Base-by-base conservation (phyloP, 2,888 invertebrate genomes). In the Lymantria dispar region DNA sequence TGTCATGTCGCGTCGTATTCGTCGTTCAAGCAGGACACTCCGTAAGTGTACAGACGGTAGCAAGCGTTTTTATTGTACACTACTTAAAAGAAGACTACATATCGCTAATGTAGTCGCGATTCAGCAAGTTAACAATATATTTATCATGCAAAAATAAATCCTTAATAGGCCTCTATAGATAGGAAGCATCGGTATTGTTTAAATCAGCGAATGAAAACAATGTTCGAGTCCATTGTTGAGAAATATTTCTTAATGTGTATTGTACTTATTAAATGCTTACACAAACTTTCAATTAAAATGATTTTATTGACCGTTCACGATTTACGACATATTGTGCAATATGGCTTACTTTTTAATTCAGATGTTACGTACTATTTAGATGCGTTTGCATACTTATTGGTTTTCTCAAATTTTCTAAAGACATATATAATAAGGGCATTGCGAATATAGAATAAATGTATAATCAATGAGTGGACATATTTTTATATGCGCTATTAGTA, bases 161-260 rank as follows among this genome's bases (percentile, higher is more conserved):
- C 38, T 9, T 14, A 7, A 9, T 40, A 40, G 40, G 15, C 40
- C 40, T 40, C 11, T 3, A 40, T 40, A 40, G 15, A 40, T 40
- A 40, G 40, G 38, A 38, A 12, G 72, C 58, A 51, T 70, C 72
- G 72, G 73, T 76, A 80, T 78, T 78, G 82, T 80, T 66, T 38
- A 1, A 47, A 64, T 51, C 55, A 64, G 56, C 45, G 58, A 55
- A 61, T 48, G 44, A 30, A 29, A 64, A 66, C 68, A 68, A 68
- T 66, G 42, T 52, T 54, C 50, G 60, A 30, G 38, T 13, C 44
- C 43, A 50, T 53, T 55, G 62, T 64, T 64, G 47, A 44, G 58
- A 42, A 60, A 64, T 44, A 54, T 53, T 47, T 44, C 46, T 51
- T 44, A 50, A 56, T 40, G 41, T 47, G 40, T 44, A 51, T 48